Percentiles rank a stretch among this genome's conserved stretches.
These are phyloP conservation scores for Hydriomena furcata DNA, from an alignment of 2,888 invertebrate genomes.

Conservation along the genomic window DNA sequence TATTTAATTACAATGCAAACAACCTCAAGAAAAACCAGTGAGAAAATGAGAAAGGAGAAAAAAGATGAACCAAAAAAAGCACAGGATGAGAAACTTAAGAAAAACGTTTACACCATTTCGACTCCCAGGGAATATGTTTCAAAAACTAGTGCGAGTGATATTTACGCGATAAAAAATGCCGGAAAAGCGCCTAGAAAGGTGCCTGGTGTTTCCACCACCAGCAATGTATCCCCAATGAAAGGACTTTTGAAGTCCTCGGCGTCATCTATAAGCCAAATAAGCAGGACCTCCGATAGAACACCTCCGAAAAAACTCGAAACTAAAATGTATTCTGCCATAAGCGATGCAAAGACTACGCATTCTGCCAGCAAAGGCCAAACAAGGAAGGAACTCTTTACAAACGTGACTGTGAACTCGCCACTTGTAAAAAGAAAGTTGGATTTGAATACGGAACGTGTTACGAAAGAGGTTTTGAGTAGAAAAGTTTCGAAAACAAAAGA, in stretches of 20 bases:
- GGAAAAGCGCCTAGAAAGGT: conserved; percentile 58
- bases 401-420: conserved; percentile 69
- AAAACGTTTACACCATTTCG: conserved; percentile 42
- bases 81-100: conserved; percentile 60
- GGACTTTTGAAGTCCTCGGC: conserved; percentile 59
- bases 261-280: conserved; percentile 51
- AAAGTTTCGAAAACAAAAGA: conserved; percentile 27
- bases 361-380: conserved; percentile 38
- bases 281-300: conserved; percentile 27
- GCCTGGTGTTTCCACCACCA: conserved; percentile 34
- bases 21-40: conserved; percentile 40
- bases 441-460: conserved; percentile 36
- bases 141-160: conserved; percentile 62
- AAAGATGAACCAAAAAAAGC: conserved; percentile 51
- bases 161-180: conserved; percentile 59
- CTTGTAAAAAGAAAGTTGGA: conserved; percentile 47
- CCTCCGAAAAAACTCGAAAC: conserved; percentile 33
- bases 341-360: conserved; percentile 34
- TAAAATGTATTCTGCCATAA: conserved; percentile 29
- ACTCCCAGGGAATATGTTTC: conserved; percentile 60
- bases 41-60: conserved; percentile 44
- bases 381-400: conserved; percentile 48
- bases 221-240: conserved; percentile 60
- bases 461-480: conserved; percentile 22
- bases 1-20: conserved; percentile 45